Base-by-base conservation (phyloP, 2,888 invertebrate genomes). In the Cataglyphis albicans region DNA sequence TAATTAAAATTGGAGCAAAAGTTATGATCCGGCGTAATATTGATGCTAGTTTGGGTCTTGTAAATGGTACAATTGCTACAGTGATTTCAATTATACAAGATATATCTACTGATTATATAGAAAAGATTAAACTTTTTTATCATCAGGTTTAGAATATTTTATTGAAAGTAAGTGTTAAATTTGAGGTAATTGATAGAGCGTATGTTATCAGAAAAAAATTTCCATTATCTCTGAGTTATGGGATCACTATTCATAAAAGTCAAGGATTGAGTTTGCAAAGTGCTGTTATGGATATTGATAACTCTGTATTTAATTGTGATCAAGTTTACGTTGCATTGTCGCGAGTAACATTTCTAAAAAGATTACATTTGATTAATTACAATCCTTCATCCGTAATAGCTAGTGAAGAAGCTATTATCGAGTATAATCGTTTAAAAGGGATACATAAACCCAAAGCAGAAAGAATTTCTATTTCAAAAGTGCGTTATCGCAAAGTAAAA, bases 161-260 rank as follows among this genome's bases (percentile, higher is more conserved):
- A 70, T 88, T 9, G 84, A 86, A 73, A 64, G 74, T 84, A 1
- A 82, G 67, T 29, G 18, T 48, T 48, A 91, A 91, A 85, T 92
- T 91, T 81, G 67, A 86, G 65, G 38, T 91, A 1, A 75, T 90
- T 64, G 81, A 85, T 70, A 78, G 64, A 64, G 88, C 67, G 6
- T 89, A 84, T 52, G 84, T 88, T 41, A 67, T 75, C 21, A 57
- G 88, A 55, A 87, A 87, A 67, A 89, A 90, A 81, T 91, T 91
- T 7, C 48, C 18, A 48, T 6, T 48, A 18, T 48, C 18, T 18
- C 1, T 48, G 1, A 48, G 48, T 48, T 48, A 48, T 6, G 48
- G 48, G 1, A 48, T 48, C 0, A 48, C 18, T 48, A 48, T 48
- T 18, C 48, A 48, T 48, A 48, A 48, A 48, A 48, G 18, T 6